A percentile compares a stretch with the other conserved stretches of the same genome.
phyloP scores from a whole-genome alignment of 2,888 invertebrate genomes.

The Pseudococcus longispinus region DNA sequence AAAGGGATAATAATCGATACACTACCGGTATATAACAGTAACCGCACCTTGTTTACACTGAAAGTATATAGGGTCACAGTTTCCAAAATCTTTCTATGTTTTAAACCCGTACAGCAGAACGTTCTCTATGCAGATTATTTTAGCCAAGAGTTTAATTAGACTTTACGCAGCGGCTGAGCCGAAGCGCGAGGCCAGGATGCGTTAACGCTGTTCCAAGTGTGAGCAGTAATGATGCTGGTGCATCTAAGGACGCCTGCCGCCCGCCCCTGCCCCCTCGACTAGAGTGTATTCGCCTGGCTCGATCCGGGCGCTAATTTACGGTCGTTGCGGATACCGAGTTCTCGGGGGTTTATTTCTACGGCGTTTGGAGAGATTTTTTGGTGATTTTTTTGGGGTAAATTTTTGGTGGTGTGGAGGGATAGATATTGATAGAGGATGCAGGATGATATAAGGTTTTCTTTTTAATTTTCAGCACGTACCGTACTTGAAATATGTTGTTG shows the following conservation, averaged over 20 bases:
- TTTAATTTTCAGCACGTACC: too few relatives aligned
- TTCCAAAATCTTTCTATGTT: slow-evolving; percentile 50
- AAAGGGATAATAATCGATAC: slow-evolving; percentile 60
- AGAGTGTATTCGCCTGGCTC: background rate
- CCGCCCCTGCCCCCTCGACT: background rate
- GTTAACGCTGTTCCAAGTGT: slow-evolving; percentile 11
- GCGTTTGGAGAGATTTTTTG: too few relatives aligned
- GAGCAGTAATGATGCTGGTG: background rate
- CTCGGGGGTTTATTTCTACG: too few relatives aligned
- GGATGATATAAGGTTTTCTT: too few relatives aligned
- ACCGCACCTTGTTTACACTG: slow-evolving; percentile 56
- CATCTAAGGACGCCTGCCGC: background rate
- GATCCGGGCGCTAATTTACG: background rate
- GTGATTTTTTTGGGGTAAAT: too few relatives aligned
- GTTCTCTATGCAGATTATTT: slow-evolving; percentile 32
- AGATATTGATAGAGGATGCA: too few relatives aligned
- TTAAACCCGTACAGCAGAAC: slow-evolving; percentile 10
- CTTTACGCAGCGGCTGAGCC: slow-evolving; percentile 15
- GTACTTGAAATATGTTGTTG: too few relatives aligned
- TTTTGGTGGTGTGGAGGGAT: too few relatives aligned
- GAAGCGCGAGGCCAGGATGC: background rate
- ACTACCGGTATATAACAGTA: slow-evolving; percentile 55
- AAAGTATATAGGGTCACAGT: slow-evolving; percentile 54
- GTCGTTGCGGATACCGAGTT: too few relatives aligned
- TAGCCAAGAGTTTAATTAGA: slow-evolving; percentile 41